Evolutionary conservation across 2,888 invertebrate genomes (phyloP).

Genomic region (Lasioglossum vierecki): DNA sequence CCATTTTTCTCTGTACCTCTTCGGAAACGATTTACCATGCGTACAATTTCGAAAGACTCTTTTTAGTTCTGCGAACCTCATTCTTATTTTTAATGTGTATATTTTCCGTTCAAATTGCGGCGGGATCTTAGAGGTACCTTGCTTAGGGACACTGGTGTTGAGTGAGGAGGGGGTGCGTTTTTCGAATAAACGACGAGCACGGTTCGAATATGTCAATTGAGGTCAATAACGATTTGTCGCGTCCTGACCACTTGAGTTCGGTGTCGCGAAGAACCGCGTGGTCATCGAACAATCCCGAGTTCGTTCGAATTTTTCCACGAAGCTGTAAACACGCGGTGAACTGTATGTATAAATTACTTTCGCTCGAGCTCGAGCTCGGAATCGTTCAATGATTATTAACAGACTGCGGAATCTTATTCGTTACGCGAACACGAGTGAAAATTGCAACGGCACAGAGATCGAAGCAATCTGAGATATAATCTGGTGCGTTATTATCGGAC

Average conservation of each 20-base stretch:
- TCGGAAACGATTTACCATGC: not conserved
- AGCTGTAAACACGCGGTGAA: not conserved
- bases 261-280: not conserved
- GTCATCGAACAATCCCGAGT: not conserved
- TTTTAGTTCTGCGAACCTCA: not conserved
- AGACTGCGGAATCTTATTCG: not conserved
- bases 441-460: not conserved
- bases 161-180: not conserved
- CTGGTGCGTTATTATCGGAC: not conserved
- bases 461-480: not conserved
- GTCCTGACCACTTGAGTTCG: not conserved
- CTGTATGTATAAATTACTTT: not conserved
- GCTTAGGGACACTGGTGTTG: conserved; percentile 15
- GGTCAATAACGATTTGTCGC: conserved; percentile 2
- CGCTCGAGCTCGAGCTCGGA: not conserved
- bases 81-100: conserved; percentile 2
- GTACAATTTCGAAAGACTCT: not conserved
- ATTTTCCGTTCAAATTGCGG: not conserved
- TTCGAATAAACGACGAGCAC: not conserved
- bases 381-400: not conserved
- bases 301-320: not conserved
- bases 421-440: not conserved
- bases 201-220: conserved; percentile 9
- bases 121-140: conserved; percentile 17
- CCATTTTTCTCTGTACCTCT: not conserved